phyloP scores from a whole-genome alignment of 2,888 invertebrate species.

The Trichogramma evanescens region DNA sequence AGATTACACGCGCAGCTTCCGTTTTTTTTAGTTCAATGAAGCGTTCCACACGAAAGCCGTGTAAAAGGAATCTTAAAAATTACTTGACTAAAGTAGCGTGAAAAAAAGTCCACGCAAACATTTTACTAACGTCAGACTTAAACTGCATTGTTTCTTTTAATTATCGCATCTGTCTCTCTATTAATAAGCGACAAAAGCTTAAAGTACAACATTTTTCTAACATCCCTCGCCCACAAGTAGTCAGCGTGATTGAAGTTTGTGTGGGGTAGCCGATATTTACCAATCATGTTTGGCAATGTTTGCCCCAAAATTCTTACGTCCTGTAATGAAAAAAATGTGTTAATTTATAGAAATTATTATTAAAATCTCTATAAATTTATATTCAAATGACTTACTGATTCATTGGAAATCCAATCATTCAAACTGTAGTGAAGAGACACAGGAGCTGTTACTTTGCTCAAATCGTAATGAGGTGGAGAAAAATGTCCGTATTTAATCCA shows the following conservation, averaged over 20 bases:
- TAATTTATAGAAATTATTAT: neutral
- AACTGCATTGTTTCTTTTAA: no score
- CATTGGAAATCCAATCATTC: neutral
- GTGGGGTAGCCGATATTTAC: conserved; percentile 48
- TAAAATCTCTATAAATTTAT: neutral
- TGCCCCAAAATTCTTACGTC: neutral
- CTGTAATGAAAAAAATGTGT: neutral
- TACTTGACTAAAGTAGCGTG: neutral
- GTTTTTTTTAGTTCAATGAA: no score
- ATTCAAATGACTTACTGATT: neutral
- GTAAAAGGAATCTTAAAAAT: no score
- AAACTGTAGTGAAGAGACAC: neutral
- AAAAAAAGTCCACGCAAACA: neutral
- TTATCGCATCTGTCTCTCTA: no score
- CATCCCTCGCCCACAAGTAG: conserved; percentile 52
- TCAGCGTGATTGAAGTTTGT: conserved; percentile 59
- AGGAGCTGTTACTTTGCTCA: neutral
- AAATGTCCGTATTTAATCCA: neutral
- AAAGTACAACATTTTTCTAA: conserved; percentile 50
- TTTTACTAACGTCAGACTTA: neutral
- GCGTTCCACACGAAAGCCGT: no score
- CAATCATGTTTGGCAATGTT: conserved; percentile 32
- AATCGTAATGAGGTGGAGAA: neutral
- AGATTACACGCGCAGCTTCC: no score
- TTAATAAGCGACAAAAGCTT: conserved; percentile 25